A percentile compares a stretch with the other conserved stretches of the same genome.
phyloP scores from a whole-genome alignment of 2,113 vertebrate species.

The Triplophysa rosa region DNA sequence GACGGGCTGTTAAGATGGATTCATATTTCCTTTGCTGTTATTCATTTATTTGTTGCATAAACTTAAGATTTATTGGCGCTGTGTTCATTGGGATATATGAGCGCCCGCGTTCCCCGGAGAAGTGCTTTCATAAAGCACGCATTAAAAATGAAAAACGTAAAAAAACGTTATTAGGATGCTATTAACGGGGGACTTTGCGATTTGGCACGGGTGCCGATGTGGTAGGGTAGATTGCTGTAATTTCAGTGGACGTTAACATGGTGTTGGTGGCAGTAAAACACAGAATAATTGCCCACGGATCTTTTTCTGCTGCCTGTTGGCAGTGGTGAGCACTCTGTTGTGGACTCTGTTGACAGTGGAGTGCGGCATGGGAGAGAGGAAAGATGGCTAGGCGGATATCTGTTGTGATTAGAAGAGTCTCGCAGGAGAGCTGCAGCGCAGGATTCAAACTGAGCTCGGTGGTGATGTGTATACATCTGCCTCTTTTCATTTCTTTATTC shows the following conservation, averaged over 20 bases:
- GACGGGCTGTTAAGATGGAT: constrained; percentile 62
- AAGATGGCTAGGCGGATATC: constrained; percentile 26
- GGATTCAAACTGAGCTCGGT: constrained; percentile 9
- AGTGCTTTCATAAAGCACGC: constrained; percentile 62
- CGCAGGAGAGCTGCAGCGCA: constrained; percentile 1
- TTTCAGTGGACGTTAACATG: constrained; percentile 1
- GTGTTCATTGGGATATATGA: constrained; percentile 53
- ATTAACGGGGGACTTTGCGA: constrained; percentile 49
- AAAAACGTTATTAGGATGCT: constrained; percentile 60
- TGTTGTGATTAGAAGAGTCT: constrained; percentile 25
- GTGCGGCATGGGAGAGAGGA: constrained; percentile 12
- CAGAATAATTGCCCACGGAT: background rate
- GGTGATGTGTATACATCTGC: constrained; percentile 11
- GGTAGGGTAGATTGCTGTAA: constrained; percentile 34
- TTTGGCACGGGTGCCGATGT: constrained; percentile 39
- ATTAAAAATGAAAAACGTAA: constrained; percentile 55
- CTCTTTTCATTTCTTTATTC: background rate
- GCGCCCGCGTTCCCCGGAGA: constrained; percentile 52
- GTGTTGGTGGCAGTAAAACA: constrained; percentile 11
- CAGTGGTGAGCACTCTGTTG: background rate
- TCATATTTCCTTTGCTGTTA: constrained; percentile 60
- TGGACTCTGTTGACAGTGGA: background rate
- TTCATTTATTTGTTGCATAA: constrained; percentile 68
- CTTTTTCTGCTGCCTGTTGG: background rate
- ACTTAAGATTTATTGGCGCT: constrained; percentile 58